Percentiles rank a stretch among this genome's conserved stretches.
Evolutionary conservation across 2,888 invertebrate genomes (phyloP).

Genomic region (Mechanitis mazaeus): DNA sequence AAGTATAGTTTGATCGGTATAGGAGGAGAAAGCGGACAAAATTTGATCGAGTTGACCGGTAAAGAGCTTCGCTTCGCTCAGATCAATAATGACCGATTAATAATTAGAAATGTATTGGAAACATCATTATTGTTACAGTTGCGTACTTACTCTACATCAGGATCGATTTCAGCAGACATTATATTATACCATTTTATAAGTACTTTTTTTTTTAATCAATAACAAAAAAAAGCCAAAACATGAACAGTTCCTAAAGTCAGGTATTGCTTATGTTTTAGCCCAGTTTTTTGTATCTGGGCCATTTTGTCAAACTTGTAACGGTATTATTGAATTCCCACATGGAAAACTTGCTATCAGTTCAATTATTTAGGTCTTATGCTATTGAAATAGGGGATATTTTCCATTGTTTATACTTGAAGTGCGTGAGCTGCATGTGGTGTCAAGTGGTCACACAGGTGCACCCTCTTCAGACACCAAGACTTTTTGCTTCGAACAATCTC

Average conservation of each 20-base stretch:
- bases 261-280: no score
- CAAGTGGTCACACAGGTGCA: constrained; percentile 29
- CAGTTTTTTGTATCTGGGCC: background rate
- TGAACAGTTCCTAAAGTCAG: background rate
- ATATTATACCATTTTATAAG: no score
- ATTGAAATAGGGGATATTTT: background rate
- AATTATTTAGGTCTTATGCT: background rate
- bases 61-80: no score
- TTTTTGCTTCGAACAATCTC: constrained; percentile 16
- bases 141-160: no score
- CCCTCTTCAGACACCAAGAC: constrained; percentile 17
- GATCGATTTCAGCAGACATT: no score
- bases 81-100: no score
- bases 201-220: no score
- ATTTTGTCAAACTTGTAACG: constrained; percentile 4
- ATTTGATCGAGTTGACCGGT: no score
- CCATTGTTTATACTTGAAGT: background rate
- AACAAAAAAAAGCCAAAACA: background rate
- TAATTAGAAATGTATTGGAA: no score
- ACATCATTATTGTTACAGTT: no score
- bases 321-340: background rate
- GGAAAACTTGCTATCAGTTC: background rate
- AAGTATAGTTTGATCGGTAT: no score
- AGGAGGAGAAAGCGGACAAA: no score
- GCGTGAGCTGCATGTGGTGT: constrained; percentile 19